These are phyloP conservation scores for Flexamia atlantica DNA, from an alignment of 2,888 invertebrate species.

Conservation along the genomic window DNA sequence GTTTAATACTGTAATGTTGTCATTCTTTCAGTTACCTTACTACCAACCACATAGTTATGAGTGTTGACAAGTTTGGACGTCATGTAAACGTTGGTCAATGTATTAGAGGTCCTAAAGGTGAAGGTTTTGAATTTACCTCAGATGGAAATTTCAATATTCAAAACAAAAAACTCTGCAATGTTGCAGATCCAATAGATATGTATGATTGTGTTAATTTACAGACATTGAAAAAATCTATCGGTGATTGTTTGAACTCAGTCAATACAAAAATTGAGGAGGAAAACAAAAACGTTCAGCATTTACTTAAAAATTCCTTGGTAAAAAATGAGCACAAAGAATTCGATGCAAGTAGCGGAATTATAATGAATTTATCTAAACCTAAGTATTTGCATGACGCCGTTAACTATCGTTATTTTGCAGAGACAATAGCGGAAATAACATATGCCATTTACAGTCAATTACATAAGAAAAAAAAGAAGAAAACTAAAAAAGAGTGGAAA, in stretches of 20 bases:
- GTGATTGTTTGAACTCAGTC: background rate
- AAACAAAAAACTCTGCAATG: conserved; percentile 8
- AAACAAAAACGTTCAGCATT: too few relatives aligned
- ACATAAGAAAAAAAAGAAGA: conserved; percentile 5
- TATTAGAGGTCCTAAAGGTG: conserved; percentile 23
- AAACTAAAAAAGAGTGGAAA: background rate
- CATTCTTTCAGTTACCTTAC: too few relatives aligned
- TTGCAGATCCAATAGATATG: background rate
- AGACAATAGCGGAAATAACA: background rate
- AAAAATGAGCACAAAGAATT: background rate
- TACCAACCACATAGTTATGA: background rate
- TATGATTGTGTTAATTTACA: conserved; percentile 21
- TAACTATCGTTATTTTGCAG: background rate
- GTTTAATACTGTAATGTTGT: background rate
- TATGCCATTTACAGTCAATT: conserved; percentile 1
- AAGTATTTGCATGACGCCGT: background rate
- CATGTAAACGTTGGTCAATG: background rate
- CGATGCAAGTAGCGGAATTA: background rate
- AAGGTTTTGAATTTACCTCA: background rate
- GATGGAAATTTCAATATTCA: conserved; percentile 18
- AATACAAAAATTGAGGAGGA: background rate
- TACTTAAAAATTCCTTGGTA: background rate
- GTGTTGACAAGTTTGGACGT: conserved; percentile 23
- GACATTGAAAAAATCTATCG: background rate
- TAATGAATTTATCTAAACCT: background rate